Evolutionary conservation across 2,888 invertebrate genomes (phyloP).

Genomic region (Hofmannophila pseudospretella): DNA sequence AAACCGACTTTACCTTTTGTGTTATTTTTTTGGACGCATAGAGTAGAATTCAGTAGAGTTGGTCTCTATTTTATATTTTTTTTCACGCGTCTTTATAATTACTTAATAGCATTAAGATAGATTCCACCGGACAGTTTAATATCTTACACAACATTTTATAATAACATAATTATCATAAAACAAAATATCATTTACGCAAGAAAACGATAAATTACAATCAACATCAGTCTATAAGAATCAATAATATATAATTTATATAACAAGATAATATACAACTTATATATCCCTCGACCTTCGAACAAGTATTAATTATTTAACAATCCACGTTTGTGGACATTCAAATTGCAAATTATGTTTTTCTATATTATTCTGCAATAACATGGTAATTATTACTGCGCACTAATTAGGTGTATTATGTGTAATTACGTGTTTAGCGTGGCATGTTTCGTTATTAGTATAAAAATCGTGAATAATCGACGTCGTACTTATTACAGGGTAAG

Average conservation of each 20-base stretch:
- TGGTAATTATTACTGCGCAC: constrained; percentile 23
- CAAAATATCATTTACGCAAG: constrained; percentile 5
- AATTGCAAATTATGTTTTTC: constrained; percentile 50
- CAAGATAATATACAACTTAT: constrained; percentile 49
- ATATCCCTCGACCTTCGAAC: constrained; percentile 41
- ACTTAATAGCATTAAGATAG: too few relatives aligned
- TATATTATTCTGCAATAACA: constrained; percentile 35
- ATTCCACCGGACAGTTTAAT: too few relatives aligned
- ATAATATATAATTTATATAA: constrained; percentile 44
- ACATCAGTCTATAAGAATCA: constrained; percentile 35
- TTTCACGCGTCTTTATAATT: too few relatives aligned
- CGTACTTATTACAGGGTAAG: too few relatives aligned
- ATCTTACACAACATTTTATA: too few relatives aligned
- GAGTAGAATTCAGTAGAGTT: too few relatives aligned
- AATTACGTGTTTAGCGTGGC: not conserved
- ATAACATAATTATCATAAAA: constrained; percentile 3
- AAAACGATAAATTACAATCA: constrained; percentile 37
- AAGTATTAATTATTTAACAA: constrained; percentile 52
- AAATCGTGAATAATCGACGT: not conserved
- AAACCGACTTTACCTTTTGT: too few relatives aligned
- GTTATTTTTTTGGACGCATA: too few relatives aligned
- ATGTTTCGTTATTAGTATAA: constrained; percentile 7
- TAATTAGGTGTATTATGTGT: constrained; percentile 22
- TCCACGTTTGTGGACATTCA: constrained; percentile 53
- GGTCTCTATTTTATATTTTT: too few relatives aligned